Base-by-base conservation (phyloP, 2,113 vertebrate genomes). In the Chlamydotis undulata region DNA sequence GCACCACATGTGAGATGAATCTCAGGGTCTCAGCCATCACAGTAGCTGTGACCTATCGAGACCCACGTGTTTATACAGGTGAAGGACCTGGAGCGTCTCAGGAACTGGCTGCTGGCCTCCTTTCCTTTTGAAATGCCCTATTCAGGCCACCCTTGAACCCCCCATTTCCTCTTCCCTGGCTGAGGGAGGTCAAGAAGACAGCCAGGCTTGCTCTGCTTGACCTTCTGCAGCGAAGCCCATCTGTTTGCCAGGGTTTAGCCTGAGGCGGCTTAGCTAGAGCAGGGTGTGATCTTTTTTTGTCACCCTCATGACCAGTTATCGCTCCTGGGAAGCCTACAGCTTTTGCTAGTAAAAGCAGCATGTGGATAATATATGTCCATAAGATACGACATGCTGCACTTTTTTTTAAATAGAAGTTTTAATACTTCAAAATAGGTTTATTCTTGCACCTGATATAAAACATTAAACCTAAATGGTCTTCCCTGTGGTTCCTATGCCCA, bases 221-320 rank as follows among this genome's bases (percentile, higher is more conserved):
- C 95, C 96, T 96, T 97, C 87, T 89, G 73, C 55, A 68, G 63
- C 0, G 3, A 35, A 87, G 94, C 91, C 95, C 95, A 95, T 96
- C 95, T 96, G 95, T 79, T 97, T 94, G 81, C 83, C 63, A 73
- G 90, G 96, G 81, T 97, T 97, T 97, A 96, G 77, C 92, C 86
- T 87, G 91, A 96, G 91, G 95, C 90, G 70, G 96, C 95, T 97
- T 96, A 96, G 61, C 83, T 64, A 69, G 92, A 95, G 95, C 80
- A 86, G 56, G 67, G 85, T 61, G 86, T 63, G 92, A 94, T 89
- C 91, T 96, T 94, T 95, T 93, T 96, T 92, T 92, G 94, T 94
- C 95, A 52, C 57, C 47, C 78, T 95, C 74, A 76, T 91, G 96
- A 91, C 90, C 9, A 1, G 35, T 78, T 76, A 45, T 94, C 83